phyloP scores from a whole-genome alignment of 1,140 invertebrate genomes.

The Microplitis mediator region DNA sequence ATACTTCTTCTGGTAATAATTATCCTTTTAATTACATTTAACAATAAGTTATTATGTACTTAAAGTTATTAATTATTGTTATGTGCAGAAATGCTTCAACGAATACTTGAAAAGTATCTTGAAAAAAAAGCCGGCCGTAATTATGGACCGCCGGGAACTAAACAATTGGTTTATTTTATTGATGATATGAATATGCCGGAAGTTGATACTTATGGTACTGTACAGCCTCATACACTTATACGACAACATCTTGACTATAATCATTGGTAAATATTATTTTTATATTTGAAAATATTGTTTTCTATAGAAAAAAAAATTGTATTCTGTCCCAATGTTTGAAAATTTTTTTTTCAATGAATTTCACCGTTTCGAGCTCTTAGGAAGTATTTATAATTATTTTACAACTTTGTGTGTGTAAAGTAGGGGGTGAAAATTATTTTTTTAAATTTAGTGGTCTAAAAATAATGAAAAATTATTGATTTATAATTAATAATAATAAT shows the following conservation, averaged over 20 bases:
- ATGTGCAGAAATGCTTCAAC: constrained; percentile 80
- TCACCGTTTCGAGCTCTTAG: too few species aligned
- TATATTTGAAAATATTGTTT: constrained; percentile 1
- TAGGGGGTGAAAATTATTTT: too few species aligned
- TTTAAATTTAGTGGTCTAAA: too few species aligned
- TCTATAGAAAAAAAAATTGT: constrained; percentile 9
- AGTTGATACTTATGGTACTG: constrained; percentile 93
- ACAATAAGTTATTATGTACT: neutral
- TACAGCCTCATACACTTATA: constrained; percentile 93
- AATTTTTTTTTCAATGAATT: too few species aligned
- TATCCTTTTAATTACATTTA: constrained; percentile 2
- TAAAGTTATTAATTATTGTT: neutral
- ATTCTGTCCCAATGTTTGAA: too few species aligned
- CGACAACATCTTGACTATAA: constrained; percentile 93
- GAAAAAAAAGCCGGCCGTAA: constrained; percentile 95
- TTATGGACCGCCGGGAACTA: constrained; percentile 90
- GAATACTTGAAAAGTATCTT: constrained; percentile 87
- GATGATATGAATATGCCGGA: constrained; percentile 98
- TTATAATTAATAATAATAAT: too few species aligned
- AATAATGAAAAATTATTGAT: too few species aligned
- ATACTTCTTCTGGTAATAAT: constrained; percentile 83
- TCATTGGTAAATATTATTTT: constrained; percentile 74
- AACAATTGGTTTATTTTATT: constrained; percentile 91
- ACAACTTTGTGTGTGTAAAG: too few species aligned
- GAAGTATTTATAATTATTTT: too few species aligned